A percentile compares a stretch with the other conserved stretches of the same genome.
These are phyloP conservation scores for Nesogale talazaci DNA, from an alignment of 2,113 vertebrate genomes.

Conservation along the genomic window DNA sequence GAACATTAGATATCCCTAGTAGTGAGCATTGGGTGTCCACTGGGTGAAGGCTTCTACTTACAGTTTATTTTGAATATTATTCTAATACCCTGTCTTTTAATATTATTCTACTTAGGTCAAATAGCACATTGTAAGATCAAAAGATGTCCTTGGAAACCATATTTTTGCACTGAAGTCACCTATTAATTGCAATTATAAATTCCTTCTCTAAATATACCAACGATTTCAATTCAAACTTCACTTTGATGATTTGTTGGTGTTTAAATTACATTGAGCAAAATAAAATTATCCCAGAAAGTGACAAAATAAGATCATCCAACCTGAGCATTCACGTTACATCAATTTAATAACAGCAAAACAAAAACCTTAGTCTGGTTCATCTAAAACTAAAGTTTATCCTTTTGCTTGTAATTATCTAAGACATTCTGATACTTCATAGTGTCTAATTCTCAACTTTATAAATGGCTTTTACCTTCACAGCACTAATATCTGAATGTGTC, in stretches of 20 bases:
- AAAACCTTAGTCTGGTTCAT: neutral
- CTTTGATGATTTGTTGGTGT: neutral
- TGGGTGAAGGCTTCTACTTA: too few species aligned
- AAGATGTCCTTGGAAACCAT: neutral
- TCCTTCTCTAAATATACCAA: too few species aligned
- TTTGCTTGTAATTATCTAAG: neutral
- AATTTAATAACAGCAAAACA: neutral
- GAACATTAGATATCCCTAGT: neutral
- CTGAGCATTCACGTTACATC: neutral
- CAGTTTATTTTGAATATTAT: neutral
- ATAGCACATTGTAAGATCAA: neutral
- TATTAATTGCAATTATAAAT: too few species aligned
- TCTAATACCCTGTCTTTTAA: neutral
- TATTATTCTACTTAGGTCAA: neutral
- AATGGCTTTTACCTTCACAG: neutral
- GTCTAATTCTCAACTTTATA: neutral
- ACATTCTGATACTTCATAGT: neutral
- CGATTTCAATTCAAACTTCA: too few species aligned
- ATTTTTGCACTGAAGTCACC: neutral
- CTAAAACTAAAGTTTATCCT: neutral
- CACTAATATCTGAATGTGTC: neutral
- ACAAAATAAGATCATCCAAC: neutral
- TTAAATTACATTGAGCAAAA: neutral
- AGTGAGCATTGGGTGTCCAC: too few species aligned
- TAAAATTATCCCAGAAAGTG: neutral